phyloP scores from a whole-genome alignment of 1,140 invertebrate species.

The Telenomus remus region DNA sequence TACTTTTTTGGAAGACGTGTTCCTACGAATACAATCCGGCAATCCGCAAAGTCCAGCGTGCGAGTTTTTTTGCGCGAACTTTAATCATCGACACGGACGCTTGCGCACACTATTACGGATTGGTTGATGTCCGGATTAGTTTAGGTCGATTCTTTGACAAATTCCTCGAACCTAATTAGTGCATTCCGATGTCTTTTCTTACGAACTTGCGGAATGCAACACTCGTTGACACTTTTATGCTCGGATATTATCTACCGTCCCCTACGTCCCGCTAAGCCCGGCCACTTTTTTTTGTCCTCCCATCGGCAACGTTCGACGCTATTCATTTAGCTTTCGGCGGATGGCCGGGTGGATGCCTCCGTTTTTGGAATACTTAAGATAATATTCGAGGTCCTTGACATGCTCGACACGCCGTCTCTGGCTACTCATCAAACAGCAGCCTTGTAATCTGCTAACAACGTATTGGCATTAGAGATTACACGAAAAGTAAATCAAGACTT shows the following conservation, averaged over 20 bases:
- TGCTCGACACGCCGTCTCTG: conserved; percentile 45
- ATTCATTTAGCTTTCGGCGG: conserved; percentile 49
- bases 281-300: conserved; percentile 29
- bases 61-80: conserved; percentile 29
- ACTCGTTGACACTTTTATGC: conserved; percentile 59
- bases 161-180: conserved; percentile 58
- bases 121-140: conserved; percentile 49
- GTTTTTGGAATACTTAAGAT: conserved; percentile 60
- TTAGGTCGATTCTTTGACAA: conserved; percentile 57
- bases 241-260: conserved; percentile 45
- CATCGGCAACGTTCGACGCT: conserved; percentile 20
- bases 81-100: conserved; percentile 45
- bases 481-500: conserved; percentile 44
- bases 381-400: conserved; percentile 55
- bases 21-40: conserved; percentile 33
- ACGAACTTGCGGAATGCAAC: conserved; percentile 57
- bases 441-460: conserved; percentile 48
- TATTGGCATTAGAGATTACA: conserved; percentile 60
- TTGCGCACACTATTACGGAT: conserved; percentile 32
- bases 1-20: conserved; percentile 19
- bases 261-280: conserved; percentile 6
- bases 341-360: conserved; percentile 43
- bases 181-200: conserved; percentile 57
- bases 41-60: conserved; percentile 14
- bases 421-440: conserved; percentile 40